A percentile compares a stretch with the other conserved stretches of the same genome.
phyloP scores from a whole-genome alignment of 2,797 vertebrate genomes.

The Enteromius thamalakanensis region DNA sequence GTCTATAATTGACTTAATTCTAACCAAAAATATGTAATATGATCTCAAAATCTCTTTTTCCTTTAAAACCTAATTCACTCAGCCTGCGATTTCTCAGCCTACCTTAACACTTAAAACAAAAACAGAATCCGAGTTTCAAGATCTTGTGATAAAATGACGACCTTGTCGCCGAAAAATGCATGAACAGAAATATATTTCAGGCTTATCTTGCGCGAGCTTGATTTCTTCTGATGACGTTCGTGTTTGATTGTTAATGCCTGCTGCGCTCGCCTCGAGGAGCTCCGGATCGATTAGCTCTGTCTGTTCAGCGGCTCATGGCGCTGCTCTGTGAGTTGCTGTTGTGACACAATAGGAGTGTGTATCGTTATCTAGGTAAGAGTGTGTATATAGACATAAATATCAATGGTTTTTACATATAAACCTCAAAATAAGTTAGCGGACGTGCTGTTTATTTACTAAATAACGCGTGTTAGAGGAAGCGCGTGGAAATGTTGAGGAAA shows the following conservation, averaged over 20 bases:
- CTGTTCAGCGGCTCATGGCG: constrained; percentile 63
- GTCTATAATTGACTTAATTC: not conserved
- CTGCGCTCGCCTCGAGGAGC: constrained; percentile 59
- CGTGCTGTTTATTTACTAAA: not conserved
- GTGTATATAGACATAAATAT: not conserved
- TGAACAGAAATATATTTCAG: not conserved
- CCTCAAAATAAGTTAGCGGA: not conserved
- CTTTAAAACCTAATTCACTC: not conserved
- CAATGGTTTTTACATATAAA: not conserved
- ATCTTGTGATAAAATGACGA: too few species aligned
- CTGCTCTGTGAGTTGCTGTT: constrained; percentile 47
- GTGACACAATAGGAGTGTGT: constrained; percentile 10
- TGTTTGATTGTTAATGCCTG: constrained; percentile 56
- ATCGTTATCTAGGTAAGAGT: constrained; percentile 29
- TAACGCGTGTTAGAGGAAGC: not conserved
- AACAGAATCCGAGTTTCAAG: not conserved
- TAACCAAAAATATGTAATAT: not conserved
- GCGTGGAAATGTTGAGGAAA: not conserved
- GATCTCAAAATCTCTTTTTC: not conserved
- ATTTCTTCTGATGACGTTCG: constrained; percentile 57
- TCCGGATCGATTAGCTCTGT: constrained; percentile 55
- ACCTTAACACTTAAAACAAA: not conserved
- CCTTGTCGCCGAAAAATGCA: not conserved
- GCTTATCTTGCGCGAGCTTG: not conserved
- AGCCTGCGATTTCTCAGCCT: not conserved